Conservation (phyloP, 2,888 invertebrate species). For the Exocentrus adspersus region DNA sequence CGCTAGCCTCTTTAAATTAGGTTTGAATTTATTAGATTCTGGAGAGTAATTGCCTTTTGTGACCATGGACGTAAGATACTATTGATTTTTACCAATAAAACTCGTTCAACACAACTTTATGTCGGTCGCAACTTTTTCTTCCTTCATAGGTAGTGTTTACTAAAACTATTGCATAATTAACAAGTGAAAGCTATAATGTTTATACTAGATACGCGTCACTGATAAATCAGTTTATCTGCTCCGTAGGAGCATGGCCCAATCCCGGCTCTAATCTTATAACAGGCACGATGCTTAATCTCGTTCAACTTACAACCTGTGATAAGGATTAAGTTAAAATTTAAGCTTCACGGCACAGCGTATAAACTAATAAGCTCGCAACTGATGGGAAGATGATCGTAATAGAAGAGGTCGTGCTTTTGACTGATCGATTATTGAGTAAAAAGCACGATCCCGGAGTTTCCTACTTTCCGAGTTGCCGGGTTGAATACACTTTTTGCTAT, state of each 20-base stretch:
- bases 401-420: neutral
- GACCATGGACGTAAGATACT: neutral
- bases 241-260: neutral
- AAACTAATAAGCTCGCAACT: neutral
- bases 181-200: no score
- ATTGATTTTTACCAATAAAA: slow-evolving; percentile 4
- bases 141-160: no score
- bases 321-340: slow-evolving; percentile 9
- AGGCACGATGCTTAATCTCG: neutral
- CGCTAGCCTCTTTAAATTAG: slow-evolving; percentile 16
- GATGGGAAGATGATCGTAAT: neutral
- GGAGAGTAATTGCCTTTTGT: slow-evolving; percentile 19
- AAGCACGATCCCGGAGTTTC: neutral
- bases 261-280: neutral
- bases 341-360: neutral
- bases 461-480: no score
- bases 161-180: no score
- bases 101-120: no score
- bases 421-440: neutral
- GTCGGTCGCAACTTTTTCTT: no score
- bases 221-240: neutral
- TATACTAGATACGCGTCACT: no score
- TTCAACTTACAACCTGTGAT: neutral
- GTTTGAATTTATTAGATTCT: slow-evolving; percentile 22
- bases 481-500: no score